A percentile compares a stretch with the other conserved stretches of the same genome.
Conservation (phyloP, 2,888 invertebrate species). For the Boloria euphrosyne region DNA sequence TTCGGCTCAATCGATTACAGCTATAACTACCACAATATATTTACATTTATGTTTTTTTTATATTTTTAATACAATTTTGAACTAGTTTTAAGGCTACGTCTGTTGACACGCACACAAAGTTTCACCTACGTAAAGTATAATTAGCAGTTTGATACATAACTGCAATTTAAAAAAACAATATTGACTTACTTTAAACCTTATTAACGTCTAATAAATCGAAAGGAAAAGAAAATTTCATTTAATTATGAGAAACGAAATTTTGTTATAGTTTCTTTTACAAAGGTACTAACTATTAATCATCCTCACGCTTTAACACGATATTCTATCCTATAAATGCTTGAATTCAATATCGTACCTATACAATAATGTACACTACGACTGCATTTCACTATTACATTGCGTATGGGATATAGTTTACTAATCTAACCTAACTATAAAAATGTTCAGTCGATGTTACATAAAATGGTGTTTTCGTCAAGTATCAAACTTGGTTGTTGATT, state of each 20-base stretch:
- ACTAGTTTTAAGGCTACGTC: slow-evolving; percentile 82
- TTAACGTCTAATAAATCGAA: not conserved
- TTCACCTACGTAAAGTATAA: slow-evolving; percentile 58
- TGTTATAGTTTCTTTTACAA: not conserved
- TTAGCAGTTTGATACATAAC: slow-evolving; percentile 61
- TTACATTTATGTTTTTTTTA: slow-evolving; percentile 56
- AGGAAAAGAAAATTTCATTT: not conserved
- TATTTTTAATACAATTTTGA: slow-evolving; percentile 75
- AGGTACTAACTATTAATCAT: not conserved
- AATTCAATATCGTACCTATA: slow-evolving; percentile 63
- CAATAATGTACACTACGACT: slow-evolving; percentile 39
- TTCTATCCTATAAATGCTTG: slow-evolving; percentile 72
- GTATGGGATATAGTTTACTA: slow-evolving; percentile 48
- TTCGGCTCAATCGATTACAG: slow-evolving; percentile 63
- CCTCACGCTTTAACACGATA: slow-evolving; percentile 71
- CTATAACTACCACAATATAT: slow-evolving; percentile 64
- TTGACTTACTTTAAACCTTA: not conserved
- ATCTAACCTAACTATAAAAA: slow-evolving; percentile 77
- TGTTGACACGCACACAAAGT: slow-evolving; percentile 73
- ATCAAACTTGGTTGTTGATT: not conserved
- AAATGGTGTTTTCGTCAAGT: slow-evolving; percentile 66
- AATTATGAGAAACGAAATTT: not conserved
- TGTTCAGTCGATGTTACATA: slow-evolving; percentile 82
- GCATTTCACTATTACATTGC: slow-evolving; percentile 37
- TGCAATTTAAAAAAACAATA: slow-evolving; percentile 5